Evolutionary conservation across 2,113 vertebrate genomes (phyloP).

Genomic region (Corythoichthys intestinalis): DNA sequence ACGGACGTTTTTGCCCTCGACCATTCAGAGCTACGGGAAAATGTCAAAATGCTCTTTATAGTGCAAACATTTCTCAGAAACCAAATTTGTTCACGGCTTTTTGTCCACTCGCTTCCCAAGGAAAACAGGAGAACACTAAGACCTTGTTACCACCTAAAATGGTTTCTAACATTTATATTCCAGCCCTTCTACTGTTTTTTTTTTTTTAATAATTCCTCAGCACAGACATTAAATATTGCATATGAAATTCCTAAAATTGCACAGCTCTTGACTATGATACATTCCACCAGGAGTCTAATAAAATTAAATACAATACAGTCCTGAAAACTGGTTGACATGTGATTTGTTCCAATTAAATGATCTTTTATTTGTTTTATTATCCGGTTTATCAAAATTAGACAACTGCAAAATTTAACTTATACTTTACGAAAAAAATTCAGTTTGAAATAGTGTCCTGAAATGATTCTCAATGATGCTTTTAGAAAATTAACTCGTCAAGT

Average conservation of each 20-base stretch:
- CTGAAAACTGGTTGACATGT: not conserved
- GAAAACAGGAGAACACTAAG: slow-evolving; percentile 8
- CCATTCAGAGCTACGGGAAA: slow-evolving; percentile 7
- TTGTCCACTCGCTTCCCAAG: not conserved
- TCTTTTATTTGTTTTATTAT: no score
- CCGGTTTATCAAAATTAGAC: no score
- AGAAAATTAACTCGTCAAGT: no score
- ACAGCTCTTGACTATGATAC: no score
- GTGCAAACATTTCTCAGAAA: slow-evolving; percentile 14
- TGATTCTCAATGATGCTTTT: no score
- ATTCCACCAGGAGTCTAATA: not conserved
- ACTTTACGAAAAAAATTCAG: no score
- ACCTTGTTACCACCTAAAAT: not conserved
- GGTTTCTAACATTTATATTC: not conserved
- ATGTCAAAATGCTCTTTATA: not conserved
- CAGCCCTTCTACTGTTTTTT: not conserved
- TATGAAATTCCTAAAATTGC: no score
- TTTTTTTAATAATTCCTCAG: not conserved
- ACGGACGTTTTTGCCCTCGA: slow-evolving; percentile 23
- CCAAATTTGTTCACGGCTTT: not conserved
- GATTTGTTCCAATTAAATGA: not conserved
- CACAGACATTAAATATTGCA: no score
- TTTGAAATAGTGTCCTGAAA: no score
- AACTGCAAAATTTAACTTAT: no score
- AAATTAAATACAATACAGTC: not conserved